Conservation (phyloP, 2,888 invertebrate genomes). For the Sphaerophoria taeniata region DNA sequence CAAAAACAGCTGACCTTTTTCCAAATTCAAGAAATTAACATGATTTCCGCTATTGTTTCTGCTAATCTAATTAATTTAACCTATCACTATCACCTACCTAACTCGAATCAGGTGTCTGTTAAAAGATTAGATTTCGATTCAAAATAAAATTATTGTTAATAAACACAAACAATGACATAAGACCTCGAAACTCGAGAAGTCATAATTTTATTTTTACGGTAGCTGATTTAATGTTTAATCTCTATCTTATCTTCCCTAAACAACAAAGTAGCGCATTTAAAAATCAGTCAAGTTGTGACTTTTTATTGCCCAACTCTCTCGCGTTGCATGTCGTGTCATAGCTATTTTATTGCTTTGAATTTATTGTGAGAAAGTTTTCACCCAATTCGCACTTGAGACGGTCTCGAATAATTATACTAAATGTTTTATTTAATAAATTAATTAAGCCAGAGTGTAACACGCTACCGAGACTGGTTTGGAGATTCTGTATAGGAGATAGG, state of each 20-base stretch:
- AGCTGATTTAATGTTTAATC: background rate
- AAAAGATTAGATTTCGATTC: constrained; percentile 14
- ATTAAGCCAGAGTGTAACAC: constrained; percentile 50
- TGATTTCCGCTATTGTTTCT: constrained; percentile 14
- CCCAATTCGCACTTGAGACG: background rate
- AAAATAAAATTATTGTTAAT: background rate
- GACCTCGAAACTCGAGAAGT: background rate
- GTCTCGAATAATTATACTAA: background rate
- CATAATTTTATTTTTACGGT: background rate
- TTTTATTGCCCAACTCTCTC: background rate
- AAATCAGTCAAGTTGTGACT: constrained; percentile 4
- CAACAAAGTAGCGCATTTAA: constrained; percentile 5
- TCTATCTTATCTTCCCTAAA: background rate
- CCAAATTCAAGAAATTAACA: background rate
- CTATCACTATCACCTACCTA: background rate
- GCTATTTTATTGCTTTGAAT: background rate
- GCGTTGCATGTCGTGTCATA: background rate
- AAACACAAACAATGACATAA: constrained; percentile 4
- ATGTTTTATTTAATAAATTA: constrained; percentile 49
- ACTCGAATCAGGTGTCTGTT: constrained; percentile 8
- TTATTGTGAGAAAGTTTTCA: constrained; percentile 22
- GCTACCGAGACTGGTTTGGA: constrained; percentile 42
- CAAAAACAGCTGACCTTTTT: constrained; percentile 17
- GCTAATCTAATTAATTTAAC: constrained; percentile 10
- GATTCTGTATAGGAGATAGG: constrained; percentile 56